phyloP scores from a whole-genome alignment of 2,113 vertebrate genomes.

The Hippocampus mohnikei region DNA sequence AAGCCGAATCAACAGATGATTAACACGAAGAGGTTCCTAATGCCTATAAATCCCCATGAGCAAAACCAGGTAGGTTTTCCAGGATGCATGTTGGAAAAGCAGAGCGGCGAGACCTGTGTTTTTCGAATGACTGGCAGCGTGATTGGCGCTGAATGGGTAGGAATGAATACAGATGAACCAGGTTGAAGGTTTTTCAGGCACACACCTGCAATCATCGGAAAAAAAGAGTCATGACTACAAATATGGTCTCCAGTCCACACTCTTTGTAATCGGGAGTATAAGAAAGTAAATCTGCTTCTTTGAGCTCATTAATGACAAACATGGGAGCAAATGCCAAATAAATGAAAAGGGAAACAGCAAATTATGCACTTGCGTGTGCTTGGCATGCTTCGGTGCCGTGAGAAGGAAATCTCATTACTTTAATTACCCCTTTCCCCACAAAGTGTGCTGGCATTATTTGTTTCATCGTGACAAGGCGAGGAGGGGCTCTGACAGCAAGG shows the following conservation, averaged over 20 bases:
- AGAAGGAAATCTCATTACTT: constrained; percentile 44
- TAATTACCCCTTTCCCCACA: constrained; percentile 44
- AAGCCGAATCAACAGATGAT: constrained; percentile 47
- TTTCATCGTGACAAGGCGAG: constrained; percentile 30
- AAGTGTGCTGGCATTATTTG: constrained; percentile 40
- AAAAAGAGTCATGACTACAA: not conserved
- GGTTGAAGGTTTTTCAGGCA: not conserved
- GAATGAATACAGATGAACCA: not conserved
- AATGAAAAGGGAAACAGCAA: constrained; percentile 11
- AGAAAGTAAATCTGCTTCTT: not conserved
- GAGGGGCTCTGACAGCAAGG: constrained; percentile 12
- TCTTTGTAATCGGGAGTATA: constrained; percentile 1
- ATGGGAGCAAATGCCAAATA: not conserved
- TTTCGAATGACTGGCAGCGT: constrained; percentile 24
- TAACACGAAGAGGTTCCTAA: constrained; percentile 56
- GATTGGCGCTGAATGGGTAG: not conserved
- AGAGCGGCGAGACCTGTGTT: constrained; percentile 12
- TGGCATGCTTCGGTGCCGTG: constrained; percentile 3
- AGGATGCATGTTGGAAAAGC: constrained; percentile 28
- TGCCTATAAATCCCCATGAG: constrained; percentile 61
- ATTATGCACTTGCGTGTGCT: constrained; percentile 13
- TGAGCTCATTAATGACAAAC: constrained; percentile 35
- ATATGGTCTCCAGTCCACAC: not conserved
- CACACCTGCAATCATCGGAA: not conserved
- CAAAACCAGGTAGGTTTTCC: constrained; percentile 44